A percentile compares a stretch with the other conserved stretches of the same genome.
These are phyloP conservation scores for Streptopelia turtur DNA, from an alignment of 2,797 vertebrate genomes.

Conservation along the genomic window DNA sequence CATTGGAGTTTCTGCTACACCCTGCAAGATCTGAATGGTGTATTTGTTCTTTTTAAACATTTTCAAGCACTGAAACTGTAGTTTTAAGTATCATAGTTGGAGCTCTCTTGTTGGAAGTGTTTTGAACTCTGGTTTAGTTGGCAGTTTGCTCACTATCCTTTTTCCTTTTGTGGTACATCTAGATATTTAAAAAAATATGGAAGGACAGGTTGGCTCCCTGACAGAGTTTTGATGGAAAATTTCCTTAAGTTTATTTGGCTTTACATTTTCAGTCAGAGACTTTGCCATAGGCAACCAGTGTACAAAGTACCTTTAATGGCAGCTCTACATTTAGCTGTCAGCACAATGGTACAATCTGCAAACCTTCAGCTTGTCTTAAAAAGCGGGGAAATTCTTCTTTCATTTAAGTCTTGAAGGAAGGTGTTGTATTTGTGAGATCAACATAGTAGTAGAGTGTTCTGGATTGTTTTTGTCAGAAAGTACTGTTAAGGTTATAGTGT, in stretches of 20 bases:
- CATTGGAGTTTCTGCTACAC: not conserved
- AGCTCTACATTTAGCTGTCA: conserved; percentile 8
- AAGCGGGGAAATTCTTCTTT: not conserved
- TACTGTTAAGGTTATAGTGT: not conserved
- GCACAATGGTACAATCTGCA: not conserved
- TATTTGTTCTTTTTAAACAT: not conserved
- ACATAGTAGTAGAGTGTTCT: not conserved
- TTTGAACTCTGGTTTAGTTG: not conserved
- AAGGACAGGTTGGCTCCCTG: conserved; percentile 40
- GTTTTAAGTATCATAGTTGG: not conserved
- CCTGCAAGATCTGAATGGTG: not conserved
- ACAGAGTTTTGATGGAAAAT: conserved; percentile 60
- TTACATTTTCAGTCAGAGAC: conserved; percentile 2
- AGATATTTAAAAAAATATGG: conserved; percentile 12
- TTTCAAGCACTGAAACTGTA: not conserved
- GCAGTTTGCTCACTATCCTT: conserved; percentile 11
- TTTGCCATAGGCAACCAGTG: not conserved
- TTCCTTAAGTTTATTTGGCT: conserved; percentile 44
- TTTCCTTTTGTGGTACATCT: conserved; percentile 34
- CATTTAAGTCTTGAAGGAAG: not conserved
- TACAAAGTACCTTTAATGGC: not conserved
- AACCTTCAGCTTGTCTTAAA: not conserved
- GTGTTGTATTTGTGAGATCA: not conserved
- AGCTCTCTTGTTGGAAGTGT: not conserved
- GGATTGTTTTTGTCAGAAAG: not conserved